Conservation (phyloP, 2,888 invertebrate genomes). For the Rhingia campestris region DNA sequence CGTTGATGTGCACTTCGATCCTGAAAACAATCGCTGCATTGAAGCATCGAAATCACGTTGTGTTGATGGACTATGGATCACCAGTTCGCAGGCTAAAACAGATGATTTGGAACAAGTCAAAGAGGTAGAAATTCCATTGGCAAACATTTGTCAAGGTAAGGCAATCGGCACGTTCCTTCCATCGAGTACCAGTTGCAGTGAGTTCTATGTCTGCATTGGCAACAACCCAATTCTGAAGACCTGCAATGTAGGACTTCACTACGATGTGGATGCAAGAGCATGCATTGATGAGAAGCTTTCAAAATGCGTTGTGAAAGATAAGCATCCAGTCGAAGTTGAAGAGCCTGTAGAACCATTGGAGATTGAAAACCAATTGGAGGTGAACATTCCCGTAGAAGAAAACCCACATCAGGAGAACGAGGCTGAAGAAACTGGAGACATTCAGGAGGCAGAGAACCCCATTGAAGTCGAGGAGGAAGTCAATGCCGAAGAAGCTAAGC, state of each 20-base stretch:
- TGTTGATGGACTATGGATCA: not conserved
- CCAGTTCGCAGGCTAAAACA: not conserved
- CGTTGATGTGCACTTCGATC: slow-evolving; percentile 33
- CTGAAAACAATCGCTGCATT: slow-evolving; percentile 28
- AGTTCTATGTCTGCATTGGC: slow-evolving; percentile 53
- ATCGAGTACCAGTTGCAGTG: slow-evolving; percentile 39
- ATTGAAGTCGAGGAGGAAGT: too few species aligned
- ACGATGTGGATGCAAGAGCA: slow-evolving; percentile 5
- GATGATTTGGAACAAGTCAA: not conserved
- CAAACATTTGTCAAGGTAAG: slow-evolving; percentile 30
- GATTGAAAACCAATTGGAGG: not conserved
- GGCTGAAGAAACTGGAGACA: too few species aligned
- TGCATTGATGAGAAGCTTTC: slow-evolving; percentile 23
- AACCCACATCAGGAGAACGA: too few species aligned
- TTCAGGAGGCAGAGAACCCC: too few species aligned
- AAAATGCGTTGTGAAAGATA: slow-evolving; percentile 14
- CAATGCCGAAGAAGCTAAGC: too few species aligned
- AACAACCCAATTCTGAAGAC: slow-evolving; percentile 14
- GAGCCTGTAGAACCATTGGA: not conserved
- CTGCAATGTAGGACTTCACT: slow-evolving; percentile 20
- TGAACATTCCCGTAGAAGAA: too few species aligned
- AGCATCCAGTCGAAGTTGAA: slow-evolving; percentile 9
- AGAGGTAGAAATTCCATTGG: not conserved
- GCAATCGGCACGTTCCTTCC: slow-evolving; percentile 49
- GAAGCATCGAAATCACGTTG: slow-evolving; percentile 23